Evolutionary conservation across 2,888 invertebrate genomes (phyloP).

Genomic region (Acleris sparsana): DNA sequence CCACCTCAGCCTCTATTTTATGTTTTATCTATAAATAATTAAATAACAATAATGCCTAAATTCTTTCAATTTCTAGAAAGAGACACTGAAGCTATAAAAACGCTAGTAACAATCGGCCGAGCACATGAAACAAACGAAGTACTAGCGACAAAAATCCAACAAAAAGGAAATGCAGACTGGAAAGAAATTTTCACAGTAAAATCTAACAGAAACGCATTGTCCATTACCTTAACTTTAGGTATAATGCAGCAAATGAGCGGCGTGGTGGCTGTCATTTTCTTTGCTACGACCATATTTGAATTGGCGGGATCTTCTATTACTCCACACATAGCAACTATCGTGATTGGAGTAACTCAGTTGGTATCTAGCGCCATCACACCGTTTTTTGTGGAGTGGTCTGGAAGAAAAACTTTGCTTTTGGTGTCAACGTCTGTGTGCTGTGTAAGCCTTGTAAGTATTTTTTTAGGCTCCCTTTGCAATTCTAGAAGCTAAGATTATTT

Average conservation of each 20-base stretch:
- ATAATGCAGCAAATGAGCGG: conserved; percentile 57
- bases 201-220: conserved; percentile 54
- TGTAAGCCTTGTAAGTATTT: conserved; percentile 55
- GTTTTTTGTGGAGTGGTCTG: conserved; percentile 55
- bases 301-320: conserved; percentile 52
- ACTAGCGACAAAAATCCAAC: conserved; percentile 41
- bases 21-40: too few species aligned
- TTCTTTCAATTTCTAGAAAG: conserved; percentile 46
- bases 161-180: conserved; percentile 43
- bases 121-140: conserved; percentile 49
- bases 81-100: conserved; percentile 45
- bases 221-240: conserved; percentile 49
- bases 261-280: conserved; percentile 50
- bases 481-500: background rate
- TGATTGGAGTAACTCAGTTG: conserved; percentile 55
- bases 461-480: background rate
- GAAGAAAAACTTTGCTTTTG: conserved; percentile 53
- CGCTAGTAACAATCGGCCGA: conserved; percentile 51
- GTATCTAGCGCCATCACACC: conserved; percentile 51
- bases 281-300: conserved; percentile 54
- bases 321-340: conserved; percentile 55
- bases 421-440: conserved; percentile 51
- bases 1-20: too few species aligned
- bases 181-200: conserved; percentile 50
- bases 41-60: background rate